Evolutionary conservation across 2,113 vertebrate genomes (phyloP).

Genomic region (Emydocephalus ijimae): DNA sequence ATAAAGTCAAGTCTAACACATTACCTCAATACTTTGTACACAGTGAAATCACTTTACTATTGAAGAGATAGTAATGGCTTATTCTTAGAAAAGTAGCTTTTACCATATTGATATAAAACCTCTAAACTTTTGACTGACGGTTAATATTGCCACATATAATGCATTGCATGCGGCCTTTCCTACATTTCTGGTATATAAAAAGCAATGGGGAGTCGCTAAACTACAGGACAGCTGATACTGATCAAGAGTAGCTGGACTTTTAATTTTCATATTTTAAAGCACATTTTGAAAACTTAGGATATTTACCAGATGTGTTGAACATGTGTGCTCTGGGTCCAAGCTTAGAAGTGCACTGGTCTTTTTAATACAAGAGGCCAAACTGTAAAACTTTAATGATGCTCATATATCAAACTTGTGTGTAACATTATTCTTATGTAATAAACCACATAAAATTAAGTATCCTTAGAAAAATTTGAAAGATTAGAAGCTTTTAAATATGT

Average conservation of each 20-base stretch:
- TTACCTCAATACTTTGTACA: background rate
- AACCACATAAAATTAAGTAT: slow-evolving; percentile 7
- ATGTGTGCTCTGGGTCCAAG: slow-evolving; percentile 66
- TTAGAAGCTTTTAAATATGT: slow-evolving; percentile 31
- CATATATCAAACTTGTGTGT: slow-evolving; percentile 37
- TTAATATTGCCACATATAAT: slow-evolving; percentile 56
- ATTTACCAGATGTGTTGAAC: slow-evolving; percentile 59
- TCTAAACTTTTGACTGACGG: slow-evolving; percentile 58
- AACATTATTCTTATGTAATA: slow-evolving; percentile 33
- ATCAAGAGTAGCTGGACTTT: slow-evolving; percentile 62
- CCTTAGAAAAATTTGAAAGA: slow-evolving; percentile 2
- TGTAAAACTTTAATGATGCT: slow-evolving; percentile 48
- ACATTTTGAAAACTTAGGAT: slow-evolving; percentile 60
- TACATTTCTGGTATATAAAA: slow-evolving; percentile 54
- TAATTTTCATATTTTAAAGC: slow-evolving; percentile 64
- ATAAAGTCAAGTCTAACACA: background rate
- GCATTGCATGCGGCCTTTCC: slow-evolving; percentile 50
- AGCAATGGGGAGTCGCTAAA: slow-evolving; percentile 42
- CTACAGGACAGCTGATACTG: slow-evolving; percentile 64
- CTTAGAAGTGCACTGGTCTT: slow-evolving; percentile 55
- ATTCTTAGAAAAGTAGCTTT: slow-evolving; percentile 24
- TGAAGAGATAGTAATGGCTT: background rate
- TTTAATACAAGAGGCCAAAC: slow-evolving; percentile 43
- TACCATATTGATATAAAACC: slow-evolving; percentile 50
- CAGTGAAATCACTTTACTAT: background rate